Percentiles rank a stretch among this genome's conserved stretches.
These are phyloP conservation scores for Machimus atricapillus DNA, from an alignment of 2,888 invertebrate genomes.

Conservation along the genomic window DNA sequence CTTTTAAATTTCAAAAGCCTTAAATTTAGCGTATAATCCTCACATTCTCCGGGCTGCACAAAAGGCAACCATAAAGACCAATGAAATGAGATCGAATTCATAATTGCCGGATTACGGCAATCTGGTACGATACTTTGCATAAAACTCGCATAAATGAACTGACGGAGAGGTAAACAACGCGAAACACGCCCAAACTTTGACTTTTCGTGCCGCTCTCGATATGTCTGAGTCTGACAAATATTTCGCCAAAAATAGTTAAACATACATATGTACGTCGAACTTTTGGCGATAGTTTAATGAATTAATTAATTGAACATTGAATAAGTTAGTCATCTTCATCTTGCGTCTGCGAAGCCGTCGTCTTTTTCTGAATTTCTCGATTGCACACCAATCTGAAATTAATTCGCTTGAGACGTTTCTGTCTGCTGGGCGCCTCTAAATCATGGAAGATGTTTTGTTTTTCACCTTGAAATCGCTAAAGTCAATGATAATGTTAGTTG, in stretches of 20 bases:
- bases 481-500: neutral
- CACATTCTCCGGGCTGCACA: neutral
- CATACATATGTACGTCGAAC: neutral
- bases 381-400: neutral
- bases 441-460: neutral
- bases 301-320: neutral
- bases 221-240: neutral
- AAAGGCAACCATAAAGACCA: neutral
- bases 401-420: neutral
- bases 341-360: neutral
- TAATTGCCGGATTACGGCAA: neutral
- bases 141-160: neutral
- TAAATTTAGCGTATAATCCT: neutral
- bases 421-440: neutral
- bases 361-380: neutral
- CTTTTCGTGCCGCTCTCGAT: neutral
- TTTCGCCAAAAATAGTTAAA: neutral
- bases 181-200: neutral
- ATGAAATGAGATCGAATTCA: slow-evolving; percentile 14
- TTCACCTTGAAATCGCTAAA: slow-evolving; percentile 4
- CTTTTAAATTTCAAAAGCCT: neutral
- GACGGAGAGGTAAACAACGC: neutral
- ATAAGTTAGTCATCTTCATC: neutral
- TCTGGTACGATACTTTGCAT: neutral
- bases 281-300: neutral